Base-by-base conservation (phyloP, 2,888 invertebrate species). In the Mythimna lalbum region DNA sequence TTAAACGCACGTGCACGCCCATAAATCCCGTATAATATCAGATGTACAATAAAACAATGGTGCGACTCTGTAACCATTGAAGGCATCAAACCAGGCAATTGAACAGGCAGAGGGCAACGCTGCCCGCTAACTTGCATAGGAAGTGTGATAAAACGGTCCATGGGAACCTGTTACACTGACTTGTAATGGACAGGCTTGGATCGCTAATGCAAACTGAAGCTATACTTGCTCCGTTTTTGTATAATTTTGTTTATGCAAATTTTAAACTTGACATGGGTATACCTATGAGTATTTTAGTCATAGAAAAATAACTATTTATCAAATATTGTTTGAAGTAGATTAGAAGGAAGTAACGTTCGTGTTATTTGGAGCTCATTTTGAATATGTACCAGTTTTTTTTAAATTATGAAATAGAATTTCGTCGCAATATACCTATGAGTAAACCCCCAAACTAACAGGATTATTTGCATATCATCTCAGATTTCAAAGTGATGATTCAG, bases 101-200 rank as follows among this genome's bases (percentile, higher is more conserved):
- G 68, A 79, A 76, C 80, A 84, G 55, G 75, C 76, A 76, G 76
- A 69, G 73, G 80, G 84, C 83, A 88, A 62, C 77, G 74, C 59
- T 75, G 76, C 76, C 74, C 76, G 72, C 81, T 69, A 84, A 83
- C 84, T 84, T 82, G 86, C 82, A 86, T 86, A 90, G 90, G 90
- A 90, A 90, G 91, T 89, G 90, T 88, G 89, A 90, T 91, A 91
- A 91, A 91, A 90, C 87, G 87, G 89, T 90, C 79, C 66, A 66
- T 62, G 83, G 79, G 78, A 76, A 75, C 61, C 73, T 60, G 60
- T 86, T 76, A 89, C 88, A 90, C 86, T 70, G 80, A 66, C 53
- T 39, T 69, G 78, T 78, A 82, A 81, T 73, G 76, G 52, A 23
- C 50, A 39, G 31, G 14, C 14, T 50, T 12, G 14, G 27, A 47